Base-by-base conservation (phyloP, 2,888 invertebrate species). In the Sphecodes monilicornis region DNA sequence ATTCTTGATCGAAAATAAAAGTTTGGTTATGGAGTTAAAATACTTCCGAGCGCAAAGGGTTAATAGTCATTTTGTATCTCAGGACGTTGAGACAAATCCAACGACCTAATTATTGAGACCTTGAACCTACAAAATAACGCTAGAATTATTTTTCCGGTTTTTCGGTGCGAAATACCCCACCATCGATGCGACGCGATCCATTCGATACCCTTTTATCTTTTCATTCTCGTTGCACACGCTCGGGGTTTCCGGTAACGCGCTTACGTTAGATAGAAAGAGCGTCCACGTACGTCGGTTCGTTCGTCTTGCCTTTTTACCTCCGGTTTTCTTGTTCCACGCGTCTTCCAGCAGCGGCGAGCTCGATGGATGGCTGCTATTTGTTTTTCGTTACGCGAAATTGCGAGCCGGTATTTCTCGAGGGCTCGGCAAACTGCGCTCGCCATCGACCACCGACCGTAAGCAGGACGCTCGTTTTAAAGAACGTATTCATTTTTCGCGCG, bases 341-440 rank as follows among this genome's bases (percentile, higher is more conserved):
- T 76, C 64, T 79, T 64, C 64, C 69, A 70, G 79, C 76, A 22
- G 36, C 87, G 86, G 60, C 84, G 43, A 73, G 76, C 88, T 86
- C 89, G 89, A 89, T 90, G 88, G 86, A 90, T 92, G 82, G 80
- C 73, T 74, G 78, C 90, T 92, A 91, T 93, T 93, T 93, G 92
- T 93, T 93, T 93, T 93, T 93, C 93, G 92, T 93, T 93, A 93
- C 88, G 91, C 87, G 90, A 89, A 92, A 93, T 91, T 92, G 91
- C 89, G 87, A 86, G 66, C 84, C 89, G 86, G 89, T 90, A 88
- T 90, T 87, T 91, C 91, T 92, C 88, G 88, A 93, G 92, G 89
- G 91, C 91, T 93, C 71, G 89, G 91, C 89, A 93, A 93, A 93
- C 91, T 91, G 72, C 81, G 85, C 91, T 86, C 84, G 88, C 88